Conservation (phyloP, 2,113 vertebrate species). For the human region DNA sequence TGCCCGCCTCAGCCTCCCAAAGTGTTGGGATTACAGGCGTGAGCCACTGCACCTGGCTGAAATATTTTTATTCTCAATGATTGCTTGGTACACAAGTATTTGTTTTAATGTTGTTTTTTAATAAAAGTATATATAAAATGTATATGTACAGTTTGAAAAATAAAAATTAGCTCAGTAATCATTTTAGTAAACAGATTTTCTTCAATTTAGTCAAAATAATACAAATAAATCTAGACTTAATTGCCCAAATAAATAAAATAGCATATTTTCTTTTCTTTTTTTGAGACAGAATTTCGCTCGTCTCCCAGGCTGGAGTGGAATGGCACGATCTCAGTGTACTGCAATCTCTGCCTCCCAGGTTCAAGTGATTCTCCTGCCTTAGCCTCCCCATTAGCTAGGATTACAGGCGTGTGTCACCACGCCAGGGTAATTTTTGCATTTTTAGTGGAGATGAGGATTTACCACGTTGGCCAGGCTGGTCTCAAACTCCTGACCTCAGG, state of each 20-base stretch:
- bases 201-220: not conserved
- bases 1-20: not conserved
- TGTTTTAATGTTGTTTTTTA: not conserved
- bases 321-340: too few relatives aligned
- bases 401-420: too few relatives aligned
- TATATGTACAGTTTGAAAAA: not conserved
- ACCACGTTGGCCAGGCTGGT: too few relatives aligned
- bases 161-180: not conserved
- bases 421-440: too few relatives aligned
- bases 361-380: too few relatives aligned
- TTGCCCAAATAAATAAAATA: not conserved
- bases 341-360: too few relatives aligned
- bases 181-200: not conserved
- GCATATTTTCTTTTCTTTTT: not conserved
- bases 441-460: too few relatives aligned
- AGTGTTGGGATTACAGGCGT: not conserved
- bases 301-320: too few relatives aligned
- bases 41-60: not conserved
- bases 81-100: not conserved
- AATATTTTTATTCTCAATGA: not conserved
- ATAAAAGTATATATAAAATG: not conserved
- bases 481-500: too few relatives aligned
- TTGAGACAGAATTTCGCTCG: not conserved
- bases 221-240: not conserved
- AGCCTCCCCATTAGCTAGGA: too few relatives aligned